Evolutionary conservation across 2,888 invertebrate species (phyloP), one percentile per base, ranked within the genome.

Genomic region (Ceratothoa steindachneri): DNA sequence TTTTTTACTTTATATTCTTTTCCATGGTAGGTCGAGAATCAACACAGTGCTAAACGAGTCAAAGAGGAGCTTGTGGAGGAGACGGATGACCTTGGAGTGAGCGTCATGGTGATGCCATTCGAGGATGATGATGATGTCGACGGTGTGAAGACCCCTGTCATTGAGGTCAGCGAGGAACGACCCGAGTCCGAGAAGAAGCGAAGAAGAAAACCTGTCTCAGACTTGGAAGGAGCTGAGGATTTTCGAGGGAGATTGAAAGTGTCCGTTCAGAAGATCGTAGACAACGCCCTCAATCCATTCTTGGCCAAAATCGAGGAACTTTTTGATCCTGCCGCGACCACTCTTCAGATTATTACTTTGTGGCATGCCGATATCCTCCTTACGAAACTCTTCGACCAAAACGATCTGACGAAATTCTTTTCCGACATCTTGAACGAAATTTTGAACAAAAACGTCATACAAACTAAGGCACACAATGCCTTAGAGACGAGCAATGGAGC

Each of bases 301-400:
- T 64, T 79, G 4, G 74, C 70, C 2, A 79, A 79, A 55, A 69
- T 79, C 28, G 76, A 79, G 29, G 79, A 79, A 24, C 69, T 79
- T 3, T 79, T 79, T 68, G 76, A 79, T 41, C 79, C 76, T 9
- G 51, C 67, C 7, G 70, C 79, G 15, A 65, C 79, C 29, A 79
- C 79, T 1, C 69, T 79, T 22, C 76, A 79, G 65, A 73, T 78
- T 24, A 76, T 79, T 29, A 76, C 79, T 7, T 74, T 79, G 3
- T 79, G 76, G 76, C 73, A 79, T 60, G 76, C 76, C n/a, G 79
- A 79, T 27, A 72, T 79, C 2, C 71, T 79, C 19, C 72, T 79
- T 7, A 79, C 79, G n/a, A 79, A 79, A 60, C 68, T 79, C 12
- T 79, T 79, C 69, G 79, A 76, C 31, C 79, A 79, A 41, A 79